These are phyloP conservation scores for Thymallus thymallus DNA, from an alignment of 2,113 vertebrate genomes.

Conservation along the genomic window DNA sequence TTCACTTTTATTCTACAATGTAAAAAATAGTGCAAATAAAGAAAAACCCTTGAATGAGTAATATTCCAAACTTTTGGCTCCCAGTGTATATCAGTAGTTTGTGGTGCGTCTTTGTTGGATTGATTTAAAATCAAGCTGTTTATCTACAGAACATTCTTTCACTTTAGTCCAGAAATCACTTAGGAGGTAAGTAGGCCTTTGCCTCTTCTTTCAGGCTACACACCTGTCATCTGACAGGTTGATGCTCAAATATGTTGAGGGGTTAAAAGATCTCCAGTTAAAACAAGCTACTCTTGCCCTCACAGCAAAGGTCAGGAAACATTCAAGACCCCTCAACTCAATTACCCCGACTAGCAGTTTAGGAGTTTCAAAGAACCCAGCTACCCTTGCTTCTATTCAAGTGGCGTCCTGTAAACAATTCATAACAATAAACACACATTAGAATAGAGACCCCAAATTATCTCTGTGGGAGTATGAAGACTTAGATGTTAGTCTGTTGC, in stretches of 20 bases:
- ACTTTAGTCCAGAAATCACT: slow-evolving; percentile 23
- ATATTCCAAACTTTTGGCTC: no score
- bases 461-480: no score
- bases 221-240: slow-evolving; percentile 6
- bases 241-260: slow-evolving; percentile 15
- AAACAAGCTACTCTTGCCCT: slow-evolving; percentile 13
- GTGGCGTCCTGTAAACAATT: no score
- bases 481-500: no score
- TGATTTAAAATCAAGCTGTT: slow-evolving; percentile 15
- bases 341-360: background rate
- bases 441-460: no score
- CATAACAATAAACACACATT: no score
- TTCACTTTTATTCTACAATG: no score
- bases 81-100: background rate
- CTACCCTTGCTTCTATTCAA: background rate
- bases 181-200: slow-evolving; percentile 1
- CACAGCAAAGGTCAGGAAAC: slow-evolving; percentile 15
- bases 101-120: background rate
- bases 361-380: background rate
- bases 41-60: no score
- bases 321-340: background rate
- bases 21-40: no score
- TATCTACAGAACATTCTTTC: slow-evolving; percentile 31
- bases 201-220: background rate
- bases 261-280: slow-evolving; percentile 27